Percentiles rank a stretch among this genome's conserved stretches.
phyloP scores from a whole-genome alignment of 1,140 invertebrate species.

The Dinothrombium tinctorium region DNA sequence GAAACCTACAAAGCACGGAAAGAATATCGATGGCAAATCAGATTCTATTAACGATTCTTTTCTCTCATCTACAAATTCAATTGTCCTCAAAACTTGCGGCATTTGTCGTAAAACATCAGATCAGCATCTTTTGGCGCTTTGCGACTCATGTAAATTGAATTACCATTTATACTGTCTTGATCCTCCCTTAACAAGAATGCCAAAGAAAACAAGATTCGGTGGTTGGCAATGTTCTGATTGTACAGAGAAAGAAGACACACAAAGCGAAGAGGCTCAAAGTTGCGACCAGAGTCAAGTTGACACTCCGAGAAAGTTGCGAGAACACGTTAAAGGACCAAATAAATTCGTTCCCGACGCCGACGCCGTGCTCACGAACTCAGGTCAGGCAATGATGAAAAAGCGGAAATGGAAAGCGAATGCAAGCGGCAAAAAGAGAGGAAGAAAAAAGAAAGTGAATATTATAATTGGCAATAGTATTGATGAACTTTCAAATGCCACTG shows the following conservation, averaged over 20 bases:
- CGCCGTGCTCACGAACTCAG: background rate
- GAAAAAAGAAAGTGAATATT: background rate
- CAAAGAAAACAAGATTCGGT: slow-evolving; percentile 58
- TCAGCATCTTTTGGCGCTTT: slow-evolving; percentile 67
- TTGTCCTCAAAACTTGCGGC: slow-evolving; percentile 13
- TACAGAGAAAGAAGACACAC: slow-evolving; percentile 21
- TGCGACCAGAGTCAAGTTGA: slow-evolving; percentile 18
- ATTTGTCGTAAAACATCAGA: slow-evolving; percentile 25
- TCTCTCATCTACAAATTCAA: slow-evolving; percentile 5
- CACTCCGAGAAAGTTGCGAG: slow-evolving; percentile 16
- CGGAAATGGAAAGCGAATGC: too few relatives aligned
- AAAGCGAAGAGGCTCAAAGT: slow-evolving; percentile 4
- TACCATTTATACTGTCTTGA: slow-evolving; percentile 83
- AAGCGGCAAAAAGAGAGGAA: background rate
- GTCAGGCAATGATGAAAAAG: too few relatives aligned
- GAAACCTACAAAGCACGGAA: slow-evolving; percentile 6
- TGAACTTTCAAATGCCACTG: background rate
- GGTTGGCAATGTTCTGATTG: slow-evolving; percentile 28
- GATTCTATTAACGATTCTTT: too few relatives aligned
- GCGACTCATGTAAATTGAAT: slow-evolving; percentile 72
- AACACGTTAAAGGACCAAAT: slow-evolving; percentile 25
- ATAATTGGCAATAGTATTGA: background rate
- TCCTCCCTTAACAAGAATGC: slow-evolving; percentile 69
- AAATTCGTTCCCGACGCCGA: slow-evolving; percentile 20
- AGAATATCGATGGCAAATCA: slow-evolving; percentile 3